Conservation (phyloP, 2,113 vertebrate genomes). For the Onychostruthus taczanowskii region DNA sequence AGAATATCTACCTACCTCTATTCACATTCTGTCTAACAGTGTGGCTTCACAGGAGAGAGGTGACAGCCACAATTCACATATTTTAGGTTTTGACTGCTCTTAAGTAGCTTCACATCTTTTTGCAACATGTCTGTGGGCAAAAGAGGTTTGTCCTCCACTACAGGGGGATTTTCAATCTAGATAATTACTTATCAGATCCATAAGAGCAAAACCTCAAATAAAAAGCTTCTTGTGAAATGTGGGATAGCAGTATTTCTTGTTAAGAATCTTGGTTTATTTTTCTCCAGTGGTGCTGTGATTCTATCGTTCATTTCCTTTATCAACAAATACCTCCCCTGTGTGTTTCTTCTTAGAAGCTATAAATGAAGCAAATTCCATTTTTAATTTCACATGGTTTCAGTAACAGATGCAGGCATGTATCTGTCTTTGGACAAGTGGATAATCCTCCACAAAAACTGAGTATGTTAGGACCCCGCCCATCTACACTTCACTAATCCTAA, state of each 20-base stretch:
- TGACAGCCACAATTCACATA: neutral
- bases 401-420: neutral
- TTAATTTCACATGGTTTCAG: neutral
- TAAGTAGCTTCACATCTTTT: neutral
- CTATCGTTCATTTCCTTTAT: neutral
- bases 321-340: neutral
- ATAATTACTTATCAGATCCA: neutral
- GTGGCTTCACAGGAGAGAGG: neutral
- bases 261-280: neutral
- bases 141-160: neutral
- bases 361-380: neutral
- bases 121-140: neutral
- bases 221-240: neutral
- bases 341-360: neutral
- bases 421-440: neutral
- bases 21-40: neutral
- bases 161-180: neutral
- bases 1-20: neutral
- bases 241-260: neutral
- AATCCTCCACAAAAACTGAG: neutral
- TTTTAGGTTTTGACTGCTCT: neutral
- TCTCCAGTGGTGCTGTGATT: neutral
- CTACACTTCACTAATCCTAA: neutral
- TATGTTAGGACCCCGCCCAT: neutral
- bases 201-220: neutral